phyloP scores from a whole-genome alignment of 53 echinoderm and acorn worm genomes.

The Luidia sarsii region DNA sequence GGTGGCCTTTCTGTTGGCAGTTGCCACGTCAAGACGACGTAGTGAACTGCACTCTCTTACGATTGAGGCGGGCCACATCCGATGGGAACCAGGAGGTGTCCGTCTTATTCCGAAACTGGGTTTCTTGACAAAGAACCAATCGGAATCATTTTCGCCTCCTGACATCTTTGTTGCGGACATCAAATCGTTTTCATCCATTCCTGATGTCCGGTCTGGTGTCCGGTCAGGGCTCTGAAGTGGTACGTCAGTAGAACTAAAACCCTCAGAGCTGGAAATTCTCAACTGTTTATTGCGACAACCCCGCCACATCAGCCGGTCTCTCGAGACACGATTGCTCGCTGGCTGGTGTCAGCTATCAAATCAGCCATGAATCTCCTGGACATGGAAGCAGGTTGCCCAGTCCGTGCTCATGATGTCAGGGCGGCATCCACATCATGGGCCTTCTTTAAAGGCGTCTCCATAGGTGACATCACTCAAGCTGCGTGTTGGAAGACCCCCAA shows the following conservation, averaged over 20 bases:
- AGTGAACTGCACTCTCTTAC: no score
- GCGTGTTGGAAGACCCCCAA: no score
- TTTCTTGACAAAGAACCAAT: no score
- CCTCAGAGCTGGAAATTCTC: background rate
- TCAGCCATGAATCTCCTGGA: background rate
- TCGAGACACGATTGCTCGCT: background rate
- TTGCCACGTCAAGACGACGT: background rate
- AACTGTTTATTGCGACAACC: background rate
- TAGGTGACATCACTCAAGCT: no score
- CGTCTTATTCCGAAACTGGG: no score
- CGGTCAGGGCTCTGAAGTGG: constrained; percentile 1
- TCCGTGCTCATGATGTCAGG: no score
- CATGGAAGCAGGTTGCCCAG: background rate
- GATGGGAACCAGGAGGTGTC: no score
- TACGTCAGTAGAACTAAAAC: background rate
- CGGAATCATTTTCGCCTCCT: no score
- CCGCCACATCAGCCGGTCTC: background rate
- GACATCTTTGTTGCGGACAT: background rate
- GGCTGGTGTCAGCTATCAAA: background rate
- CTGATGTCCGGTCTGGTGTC: background rate
- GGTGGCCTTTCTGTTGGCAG: background rate
- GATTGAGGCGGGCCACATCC: no score
- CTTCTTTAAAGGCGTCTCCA: no score
- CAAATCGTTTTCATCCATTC: background rate
- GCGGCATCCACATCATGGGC: no score